Evolutionary conservation across 2,888 invertebrate genomes (phyloP).

Genomic region (Catocala nupta): DNA sequence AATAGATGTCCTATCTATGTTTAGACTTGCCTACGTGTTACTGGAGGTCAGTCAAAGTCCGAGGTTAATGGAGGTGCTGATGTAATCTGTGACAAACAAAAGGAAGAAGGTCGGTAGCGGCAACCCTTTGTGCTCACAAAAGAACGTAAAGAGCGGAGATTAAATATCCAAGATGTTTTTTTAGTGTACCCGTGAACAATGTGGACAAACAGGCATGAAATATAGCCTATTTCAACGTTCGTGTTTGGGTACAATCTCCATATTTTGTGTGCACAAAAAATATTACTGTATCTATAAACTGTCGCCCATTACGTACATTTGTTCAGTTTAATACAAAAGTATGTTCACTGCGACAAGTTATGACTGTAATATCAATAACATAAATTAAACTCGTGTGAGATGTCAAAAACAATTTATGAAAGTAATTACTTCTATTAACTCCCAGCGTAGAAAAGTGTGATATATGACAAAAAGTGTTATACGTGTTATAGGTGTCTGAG

Average conservation of each 20-base stretch:
- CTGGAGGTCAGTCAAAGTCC: slow-evolving; percentile 38
- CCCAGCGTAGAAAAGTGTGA: too few species aligned
- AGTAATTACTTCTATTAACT: too few species aligned
- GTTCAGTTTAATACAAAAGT: slow-evolving; percentile 4
- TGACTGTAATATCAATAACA: background rate
- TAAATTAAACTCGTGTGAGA: background rate
- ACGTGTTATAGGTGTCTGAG: too few species aligned
- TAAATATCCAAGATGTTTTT: slow-evolving; percentile 40
- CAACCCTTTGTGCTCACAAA: slow-evolving; percentile 54
- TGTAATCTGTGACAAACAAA: slow-evolving; percentile 58
- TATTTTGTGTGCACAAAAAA: slow-evolving; percentile 13
- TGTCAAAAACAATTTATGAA: background rate
- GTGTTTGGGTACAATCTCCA: slow-evolving; percentile 34
- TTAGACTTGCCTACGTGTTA: too few species aligned
- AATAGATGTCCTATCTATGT: too few species aligned
- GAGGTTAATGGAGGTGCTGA: slow-evolving; percentile 56
- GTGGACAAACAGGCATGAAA: slow-evolving; percentile 26
- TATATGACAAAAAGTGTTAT: too few species aligned
- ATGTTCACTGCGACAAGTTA: background rate
- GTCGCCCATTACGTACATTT: slow-evolving; percentile 10
- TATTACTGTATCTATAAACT: slow-evolving; percentile 26
- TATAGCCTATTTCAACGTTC: slow-evolving; percentile 20
- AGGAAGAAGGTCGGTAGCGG: slow-evolving; percentile 33
- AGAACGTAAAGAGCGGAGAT: slow-evolving; percentile 37
- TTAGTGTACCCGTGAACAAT: slow-evolving; percentile 22